Percentiles rank a stretch among this genome's conserved stretches.
These are phyloP conservation scores for Melanotaenia duboulayi DNA, from an alignment of 2,113 vertebrate genomes.

Conservation along the genomic window DNA sequence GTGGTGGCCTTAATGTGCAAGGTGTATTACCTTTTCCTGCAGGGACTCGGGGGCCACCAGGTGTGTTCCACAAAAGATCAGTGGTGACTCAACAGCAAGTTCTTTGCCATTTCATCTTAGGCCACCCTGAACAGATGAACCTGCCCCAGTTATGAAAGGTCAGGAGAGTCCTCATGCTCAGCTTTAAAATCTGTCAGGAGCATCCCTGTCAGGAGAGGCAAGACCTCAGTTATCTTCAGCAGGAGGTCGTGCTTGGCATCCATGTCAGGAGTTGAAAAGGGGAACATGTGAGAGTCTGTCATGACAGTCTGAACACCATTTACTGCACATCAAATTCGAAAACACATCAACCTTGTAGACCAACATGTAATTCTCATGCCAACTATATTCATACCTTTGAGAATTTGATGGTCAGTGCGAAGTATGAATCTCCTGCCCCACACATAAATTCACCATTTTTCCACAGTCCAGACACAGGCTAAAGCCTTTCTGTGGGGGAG, in stretches of 20 bases:
- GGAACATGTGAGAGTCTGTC: too few species aligned
- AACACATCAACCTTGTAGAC: conserved; percentile 19
- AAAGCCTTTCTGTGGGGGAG: neutral
- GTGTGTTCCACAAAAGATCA: neutral
- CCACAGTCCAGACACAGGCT: neutral
- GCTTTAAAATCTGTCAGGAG: neutral
- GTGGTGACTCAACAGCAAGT: neutral
- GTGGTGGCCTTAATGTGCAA: neutral
- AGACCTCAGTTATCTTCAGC: neutral
- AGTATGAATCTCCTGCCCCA: conserved; percentile 2
- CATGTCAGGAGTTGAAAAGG: too few species aligned
- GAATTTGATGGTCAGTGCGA: neutral
- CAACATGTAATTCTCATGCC: conserved; percentile 29
- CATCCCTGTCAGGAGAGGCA: neutral
- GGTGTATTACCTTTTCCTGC: neutral
- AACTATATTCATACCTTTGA: conserved; percentile 22
- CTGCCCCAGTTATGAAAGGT: neutral
- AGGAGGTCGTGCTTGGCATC: neutral
- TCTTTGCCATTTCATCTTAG: neutral
- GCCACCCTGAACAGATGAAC: neutral
- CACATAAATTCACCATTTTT: conserved; percentile 13
- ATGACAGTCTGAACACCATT: neutral
- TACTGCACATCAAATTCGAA: neutral
- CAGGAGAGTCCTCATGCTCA: neutral
- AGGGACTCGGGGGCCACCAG: neutral